Conservation (phyloP, 2,888 invertebrate species). For the Dioctria rufipes region DNA sequence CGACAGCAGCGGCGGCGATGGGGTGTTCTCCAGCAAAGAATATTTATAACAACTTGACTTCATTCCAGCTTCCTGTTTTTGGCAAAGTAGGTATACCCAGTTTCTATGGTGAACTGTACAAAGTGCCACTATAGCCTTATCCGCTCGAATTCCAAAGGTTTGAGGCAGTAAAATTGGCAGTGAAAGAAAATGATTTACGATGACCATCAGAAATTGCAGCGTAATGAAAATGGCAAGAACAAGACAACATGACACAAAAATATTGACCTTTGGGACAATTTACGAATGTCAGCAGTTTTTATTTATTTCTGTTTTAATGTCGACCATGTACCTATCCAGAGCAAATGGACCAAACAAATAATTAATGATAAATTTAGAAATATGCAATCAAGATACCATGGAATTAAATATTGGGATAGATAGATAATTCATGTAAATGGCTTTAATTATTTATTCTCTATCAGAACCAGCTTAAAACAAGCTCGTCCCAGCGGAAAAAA, state of each 20-base stretch:
- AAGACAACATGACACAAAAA: conserved; percentile 8
- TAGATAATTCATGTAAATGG: background rate
- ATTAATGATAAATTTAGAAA: background rate
- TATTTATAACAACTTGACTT: conserved; percentile 22
- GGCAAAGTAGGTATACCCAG: background rate
- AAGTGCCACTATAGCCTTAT: background rate
- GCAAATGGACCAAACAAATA: background rate
- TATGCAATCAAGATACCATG: too few relatives aligned
- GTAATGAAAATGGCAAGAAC: conserved; percentile 34
- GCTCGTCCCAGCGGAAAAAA: too few relatives aligned
- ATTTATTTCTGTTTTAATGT: conserved; percentile 9
- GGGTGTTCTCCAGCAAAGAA: conserved; percentile 3
- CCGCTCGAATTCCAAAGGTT: background rate
- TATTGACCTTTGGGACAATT: conserved; percentile 6
- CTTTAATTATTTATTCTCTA: background rate
- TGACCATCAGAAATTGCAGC: conserved; percentile 16
- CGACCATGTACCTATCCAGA: background rate
- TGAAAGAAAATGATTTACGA: conserved; percentile 34
- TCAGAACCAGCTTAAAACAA: too few relatives aligned
- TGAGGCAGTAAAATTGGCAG: background rate
- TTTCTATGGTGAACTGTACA: background rate
- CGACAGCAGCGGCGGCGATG: background rate
- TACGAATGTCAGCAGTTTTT: conserved; percentile 18
- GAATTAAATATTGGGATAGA: too few relatives aligned
- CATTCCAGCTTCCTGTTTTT: conserved; percentile 1